Base-by-base conservation (phyloP, 2,113 vertebrate species). In the Diadophis punctatus region DNA sequence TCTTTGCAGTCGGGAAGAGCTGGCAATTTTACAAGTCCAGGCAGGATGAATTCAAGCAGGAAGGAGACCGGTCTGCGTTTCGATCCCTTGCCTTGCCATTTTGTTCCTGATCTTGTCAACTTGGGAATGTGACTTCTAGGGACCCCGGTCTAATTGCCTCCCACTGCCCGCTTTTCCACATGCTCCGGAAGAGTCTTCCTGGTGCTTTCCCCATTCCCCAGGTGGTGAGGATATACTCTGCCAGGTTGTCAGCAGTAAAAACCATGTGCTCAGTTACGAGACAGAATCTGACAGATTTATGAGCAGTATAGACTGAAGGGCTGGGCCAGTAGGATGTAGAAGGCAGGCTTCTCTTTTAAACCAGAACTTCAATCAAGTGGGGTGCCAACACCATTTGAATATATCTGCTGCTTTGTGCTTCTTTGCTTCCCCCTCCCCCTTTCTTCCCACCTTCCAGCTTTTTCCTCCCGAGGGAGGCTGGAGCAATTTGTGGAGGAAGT, bases 181-280 rank as follows among this genome's bases (percentile, higher is more conserved):
- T 18, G 39, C 20, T 85, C 23, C 2, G 8, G 87, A 80, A 68
- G 88, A 23, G 30, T 48, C 84, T 74, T 84, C 4, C 52, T 92
- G 56, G 27, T 49, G 87, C 53, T 92, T 92, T 90, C 88, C 87
- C 68, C 88, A 85, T 49, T 23, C 4, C 60, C 52, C 88, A 85
- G 43, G 53, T 92, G 92, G 68, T 60, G 74, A 39, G 84, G 68
- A 49, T 58, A 58, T 55, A 58, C 23, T 34, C 22, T 92, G 88
- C 88, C 92, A 85, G 88, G 74, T 58, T 86, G 52, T 90, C 68
- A 89, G 52, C 23, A 68, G 85, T 89, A 90, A 90, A 89, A 49
- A 90, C 25, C 74, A 49, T 86, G 52, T 8, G 53, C 49, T 60
- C 86, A 58, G 53, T 92, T 92, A 58, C 8, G 68, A 58, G 43